Conservation (phyloP, 64 coral and sea anemone species). For the Acropora tenuis region DNA sequence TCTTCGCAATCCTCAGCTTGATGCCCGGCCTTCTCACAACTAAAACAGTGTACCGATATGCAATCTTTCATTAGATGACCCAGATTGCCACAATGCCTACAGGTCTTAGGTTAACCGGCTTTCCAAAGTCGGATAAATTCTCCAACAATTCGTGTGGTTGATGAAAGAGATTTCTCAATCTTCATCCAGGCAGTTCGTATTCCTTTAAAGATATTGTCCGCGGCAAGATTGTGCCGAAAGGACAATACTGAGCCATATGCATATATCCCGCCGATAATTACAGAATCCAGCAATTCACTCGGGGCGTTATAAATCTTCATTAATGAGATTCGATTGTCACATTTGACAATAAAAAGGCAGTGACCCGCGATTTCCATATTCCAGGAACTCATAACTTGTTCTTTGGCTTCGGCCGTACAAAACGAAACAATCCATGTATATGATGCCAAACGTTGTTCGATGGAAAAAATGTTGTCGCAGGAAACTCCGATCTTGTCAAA, state of each 20-base stretch:
- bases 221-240: background rate
- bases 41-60: background rate
- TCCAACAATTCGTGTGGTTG: background rate
- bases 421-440: too few species aligned
- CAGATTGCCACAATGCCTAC: too few species aligned
- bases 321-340: too few species aligned
- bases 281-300: too few species aligned
- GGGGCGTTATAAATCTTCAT: too few species aligned
- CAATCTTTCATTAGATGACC: background rate
- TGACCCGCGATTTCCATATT: too few species aligned
- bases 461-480: too few species aligned
- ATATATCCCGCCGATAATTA: background rate
- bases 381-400: too few species aligned
- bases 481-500: too few species aligned
- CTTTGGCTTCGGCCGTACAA: too few species aligned
- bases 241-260: background rate
- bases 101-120: background rate
- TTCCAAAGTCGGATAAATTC: background rate
- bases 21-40: background rate
- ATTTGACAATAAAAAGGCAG: too few species aligned
- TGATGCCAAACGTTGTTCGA: too few species aligned
- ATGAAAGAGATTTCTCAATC: background rate
- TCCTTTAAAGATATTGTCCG: background rate
- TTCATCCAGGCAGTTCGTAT: background rate
- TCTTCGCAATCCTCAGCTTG: background rate